Base-by-base conservation (phyloP, 2,113 vertebrate species). In the Bombycilla garrulus region DNA sequence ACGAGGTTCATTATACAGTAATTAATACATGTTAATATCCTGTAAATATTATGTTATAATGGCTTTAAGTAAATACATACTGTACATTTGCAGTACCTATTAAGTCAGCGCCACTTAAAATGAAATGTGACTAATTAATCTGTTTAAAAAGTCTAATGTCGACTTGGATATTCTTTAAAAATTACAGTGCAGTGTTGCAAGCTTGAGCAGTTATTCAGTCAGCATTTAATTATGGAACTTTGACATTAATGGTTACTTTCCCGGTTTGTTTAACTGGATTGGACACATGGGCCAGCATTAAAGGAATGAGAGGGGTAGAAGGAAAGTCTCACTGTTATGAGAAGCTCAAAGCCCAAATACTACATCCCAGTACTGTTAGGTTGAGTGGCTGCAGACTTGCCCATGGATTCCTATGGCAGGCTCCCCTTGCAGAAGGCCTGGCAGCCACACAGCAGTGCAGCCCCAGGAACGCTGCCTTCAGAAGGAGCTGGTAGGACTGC, bases 31-130 rank as follows among this genome's bases (percentile, higher is more conserved):
- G 93, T 80, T 97, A 98, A 93, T 88, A 97, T 96, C 97, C 95
- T 97, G 97, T 98, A 98, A 98, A 98, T 98, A 98, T 98, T 98
- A 97, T 93, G 95, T 93, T 97, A 92, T 97, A 97, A 97, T 91
- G 95, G 95, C 86, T 97, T 96, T 97, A 97, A 97, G 97, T 98
- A 98, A 98, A 98, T 90, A 97, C 92, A 94, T 92, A 97, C 95
- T 90, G 86, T 93, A 96, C 62, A 81, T 97, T 96, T 95, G 95
- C 95, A 96, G 95, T 69, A 90, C 83, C 81, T 90, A 96, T 94
- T 98, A 97, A 98, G 97, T 96, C 92, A 95, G 96, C 11, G 7
- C 93, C 91, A 96, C 48, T 66, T 96, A 95, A 95, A 97, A 97
- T 86, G 96, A 97, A 97, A 97, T 93, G 88, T 86, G 96, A 95